Conservation (phyloP, 2,888 invertebrate species). For the Volucella inflata region DNA sequence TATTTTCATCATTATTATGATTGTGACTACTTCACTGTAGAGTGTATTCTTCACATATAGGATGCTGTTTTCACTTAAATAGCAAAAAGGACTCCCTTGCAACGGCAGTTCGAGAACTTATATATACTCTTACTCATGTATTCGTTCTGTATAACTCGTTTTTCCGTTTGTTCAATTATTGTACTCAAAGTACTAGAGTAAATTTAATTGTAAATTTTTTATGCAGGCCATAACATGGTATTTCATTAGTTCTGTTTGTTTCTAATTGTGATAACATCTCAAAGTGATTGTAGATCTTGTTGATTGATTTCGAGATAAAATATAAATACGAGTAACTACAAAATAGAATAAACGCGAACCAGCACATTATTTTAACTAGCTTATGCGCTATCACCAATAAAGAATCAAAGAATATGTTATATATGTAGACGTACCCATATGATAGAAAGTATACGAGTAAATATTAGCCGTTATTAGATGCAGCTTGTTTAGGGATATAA, state of each 20-base stretch:
- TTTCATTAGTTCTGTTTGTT: constrained; percentile 47
- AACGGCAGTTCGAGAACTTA: background rate
- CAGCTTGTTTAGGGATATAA: no score
- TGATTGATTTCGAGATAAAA: background rate
- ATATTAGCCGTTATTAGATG: no score
- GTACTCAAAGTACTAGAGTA: background rate
- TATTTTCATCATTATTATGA: constrained; percentile 41
- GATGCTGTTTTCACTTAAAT: constrained; percentile 1
- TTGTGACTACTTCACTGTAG: constrained; percentile 3
- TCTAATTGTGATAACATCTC: constrained; percentile 50
- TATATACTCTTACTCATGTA: background rate
- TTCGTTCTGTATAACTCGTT: no score
- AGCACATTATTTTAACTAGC: no score
- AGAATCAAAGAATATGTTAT: no score
- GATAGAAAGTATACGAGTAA: no score
- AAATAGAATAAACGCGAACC: no score
- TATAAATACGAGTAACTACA: background rate
- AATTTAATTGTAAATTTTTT: constrained; percentile 26
- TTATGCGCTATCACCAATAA: no score
- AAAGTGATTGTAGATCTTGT: background rate
- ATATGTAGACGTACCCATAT: no score
- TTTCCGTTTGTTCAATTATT: no score
- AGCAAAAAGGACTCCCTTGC: background rate
- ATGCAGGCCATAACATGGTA: background rate
- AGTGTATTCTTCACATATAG: constrained; percentile 20